phyloP scores from a whole-genome alignment of 2,888 invertebrate genomes.

The Cryptocheilus praepositus region DNA sequence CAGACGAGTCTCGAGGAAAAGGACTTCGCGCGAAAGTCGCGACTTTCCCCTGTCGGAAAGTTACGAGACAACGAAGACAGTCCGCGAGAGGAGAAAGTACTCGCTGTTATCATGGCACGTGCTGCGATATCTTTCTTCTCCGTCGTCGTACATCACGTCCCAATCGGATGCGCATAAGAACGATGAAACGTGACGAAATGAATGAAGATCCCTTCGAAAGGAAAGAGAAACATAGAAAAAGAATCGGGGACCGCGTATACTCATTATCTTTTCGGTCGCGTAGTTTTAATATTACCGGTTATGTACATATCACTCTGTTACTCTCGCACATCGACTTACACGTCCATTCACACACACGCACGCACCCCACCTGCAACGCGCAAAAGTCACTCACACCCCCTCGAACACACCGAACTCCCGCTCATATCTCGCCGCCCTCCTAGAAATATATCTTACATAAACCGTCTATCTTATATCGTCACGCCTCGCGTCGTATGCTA shows the following conservation, averaged over 20 bases:
- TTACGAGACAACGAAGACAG: neutral
- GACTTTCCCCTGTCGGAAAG: no score
- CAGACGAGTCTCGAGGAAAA: no score
- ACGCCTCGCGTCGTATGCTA: neutral
- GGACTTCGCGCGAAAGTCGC: no score
- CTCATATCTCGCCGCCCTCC: neutral
- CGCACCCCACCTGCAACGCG: neutral
- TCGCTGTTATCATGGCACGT: neutral
- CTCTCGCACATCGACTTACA: neutral
- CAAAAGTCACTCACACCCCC: neutral
- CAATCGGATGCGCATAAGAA: neutral
- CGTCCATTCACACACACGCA: neutral
- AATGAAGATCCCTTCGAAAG: neutral
- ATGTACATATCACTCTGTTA: slow-evolving; percentile 5
- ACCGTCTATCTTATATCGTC: slow-evolving; percentile 6
- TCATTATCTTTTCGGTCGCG: neutral
- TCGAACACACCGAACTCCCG: neutral
- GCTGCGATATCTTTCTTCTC: neutral
- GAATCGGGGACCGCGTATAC: slow-evolving; percentile 4
- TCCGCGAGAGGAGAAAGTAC: no score
- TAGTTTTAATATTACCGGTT: neutral
- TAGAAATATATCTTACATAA: slow-evolving; percentile 12
- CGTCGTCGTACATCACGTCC: neutral
- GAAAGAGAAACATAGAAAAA: neutral
- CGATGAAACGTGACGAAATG: slow-evolving; percentile 3